A percentile compares a stretch with the other conserved stretches of the same genome.
Evolutionary conservation across 2,888 invertebrate genomes (phyloP).

Genomic region (Mystacides longicornis): DNA sequence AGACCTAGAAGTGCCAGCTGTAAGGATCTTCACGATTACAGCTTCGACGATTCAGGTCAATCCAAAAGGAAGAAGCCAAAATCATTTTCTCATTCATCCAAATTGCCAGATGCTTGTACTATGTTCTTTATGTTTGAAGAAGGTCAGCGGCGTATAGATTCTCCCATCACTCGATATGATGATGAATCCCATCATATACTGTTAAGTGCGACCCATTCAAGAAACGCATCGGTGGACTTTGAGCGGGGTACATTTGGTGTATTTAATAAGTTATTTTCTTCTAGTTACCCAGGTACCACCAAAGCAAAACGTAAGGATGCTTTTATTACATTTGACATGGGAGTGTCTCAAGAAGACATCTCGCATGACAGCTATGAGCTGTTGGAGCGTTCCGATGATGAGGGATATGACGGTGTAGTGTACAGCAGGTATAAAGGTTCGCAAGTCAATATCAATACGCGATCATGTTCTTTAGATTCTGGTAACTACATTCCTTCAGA

Average conservation of each 20-base stretch:
- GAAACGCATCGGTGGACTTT: conserved; percentile 57
- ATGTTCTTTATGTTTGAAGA: conserved; percentile 39
- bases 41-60: conserved; percentile 63
- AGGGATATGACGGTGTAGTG: conserved; percentile 41
- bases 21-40: conserved; percentile 72
- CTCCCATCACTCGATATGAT: conserved; percentile 66
- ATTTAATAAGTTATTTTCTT: conserved; percentile 72
- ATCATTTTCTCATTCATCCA: conserved; percentile 36
- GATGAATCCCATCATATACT: conserved; percentile 49
- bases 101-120: conserved; percentile 33
- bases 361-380: conserved; percentile 86
- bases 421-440: conserved; percentile 35
- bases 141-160: conserved; percentile 51
- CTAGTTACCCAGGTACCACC: conserved; percentile 77
- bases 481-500: conserved; percentile 71
- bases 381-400: conserved; percentile 67
- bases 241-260: conserved; percentile 58
- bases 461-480: conserved; percentile 69
- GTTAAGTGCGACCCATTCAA: conserved; percentile 38
- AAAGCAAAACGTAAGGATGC: conserved; percentile 60
- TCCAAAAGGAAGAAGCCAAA: conserved; percentile 48
- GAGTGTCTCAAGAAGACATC: conserved; percentile 75
- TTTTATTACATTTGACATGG: conserved; percentile 55
- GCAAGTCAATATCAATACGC: conserved; percentile 42
- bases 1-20: conserved; percentile 80